Base-by-base conservation (phyloP, 2,113 vertebrate species). In the Solenodon paradoxus region DNA sequence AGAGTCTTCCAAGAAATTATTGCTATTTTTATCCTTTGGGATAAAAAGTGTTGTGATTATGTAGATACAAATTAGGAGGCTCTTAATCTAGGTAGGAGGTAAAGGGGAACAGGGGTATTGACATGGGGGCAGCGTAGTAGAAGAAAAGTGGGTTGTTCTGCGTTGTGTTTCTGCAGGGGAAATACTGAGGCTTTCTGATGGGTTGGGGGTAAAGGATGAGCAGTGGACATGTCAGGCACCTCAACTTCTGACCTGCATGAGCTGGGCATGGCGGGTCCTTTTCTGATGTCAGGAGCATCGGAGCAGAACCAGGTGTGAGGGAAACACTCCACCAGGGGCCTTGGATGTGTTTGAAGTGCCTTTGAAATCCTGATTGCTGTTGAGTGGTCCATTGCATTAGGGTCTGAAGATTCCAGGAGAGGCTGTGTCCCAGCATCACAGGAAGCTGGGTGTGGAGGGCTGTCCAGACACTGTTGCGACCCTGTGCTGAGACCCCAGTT, bases 81-180 rank as follows among this genome's bases (percentile, higher is more conserved):
- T 82, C 26, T 16, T 9, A 4, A 24, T 78, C 2, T 16, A 59
- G 63, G 8, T 28, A 75, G 69, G 51, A 59, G 49, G 17, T 4
- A n/a, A n/a, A n/a, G n/a, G n/a, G n/a, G 40, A n/a, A 57, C 1
- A 1, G 22, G 32, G 24, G n/a, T n/a, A n/a, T n/a, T n/a, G n/a
- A n/a, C n/a, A 1, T 0, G 11, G 63, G 63, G n/a, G 1, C 49
- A 22, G 11, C 13, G 9, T 9, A 13, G 57, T 78, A 3, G 2
- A 30, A 66, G 71, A 63, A 13, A 75, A 74, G 28, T 47, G 40
- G 40, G 16, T 47, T 45, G 40, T 74, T 45, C 64, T n/a, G 55
- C 35, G 35, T n/a, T n/a, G n/a, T n/a, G n/a, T n/a, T n/a, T n/a
- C 24, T 35, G 45, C 30, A 79, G 45, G 45, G 64, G n/a, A 32